These are phyloP conservation scores for Fregata magnificens DNA, from an alignment of 2,113 vertebrate genomes.

Conservation along the genomic window DNA sequence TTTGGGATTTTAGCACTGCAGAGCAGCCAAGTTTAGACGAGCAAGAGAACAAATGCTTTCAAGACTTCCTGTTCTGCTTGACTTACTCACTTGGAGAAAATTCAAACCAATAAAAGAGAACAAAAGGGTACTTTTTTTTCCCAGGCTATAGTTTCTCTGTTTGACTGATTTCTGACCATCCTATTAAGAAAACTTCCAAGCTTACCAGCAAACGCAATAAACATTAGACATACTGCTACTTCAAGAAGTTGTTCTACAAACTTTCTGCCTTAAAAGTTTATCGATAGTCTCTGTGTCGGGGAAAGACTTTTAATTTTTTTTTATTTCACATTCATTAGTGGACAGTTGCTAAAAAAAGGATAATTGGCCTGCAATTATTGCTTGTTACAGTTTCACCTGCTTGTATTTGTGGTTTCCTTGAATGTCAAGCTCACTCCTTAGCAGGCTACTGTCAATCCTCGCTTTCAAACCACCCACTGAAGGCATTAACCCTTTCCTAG, in stretches of 20 bases:
- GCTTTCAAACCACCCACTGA: neutral
- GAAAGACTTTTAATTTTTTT: neutral
- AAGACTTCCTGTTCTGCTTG: conserved; percentile 53
- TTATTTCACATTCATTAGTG: neutral
- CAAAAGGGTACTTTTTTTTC: conserved; percentile 8
- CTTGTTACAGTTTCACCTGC: neutral
- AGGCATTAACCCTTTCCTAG: neutral
- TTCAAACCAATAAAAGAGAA: conserved; percentile 45
- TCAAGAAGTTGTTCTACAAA: neutral
- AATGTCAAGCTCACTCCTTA: neutral
- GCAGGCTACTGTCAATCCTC: neutral
- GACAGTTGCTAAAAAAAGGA: neutral
- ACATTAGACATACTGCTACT: neutral
- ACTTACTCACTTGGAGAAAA: conserved; percentile 52
- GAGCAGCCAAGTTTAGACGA: neutral
- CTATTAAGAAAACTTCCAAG: neutral
- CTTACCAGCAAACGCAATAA: neutral
- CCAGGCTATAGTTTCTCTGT: conserved; percentile 24
- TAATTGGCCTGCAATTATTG: neutral
- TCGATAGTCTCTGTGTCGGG: neutral
- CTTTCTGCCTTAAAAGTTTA: neutral
- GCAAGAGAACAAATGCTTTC: conserved; percentile 43
- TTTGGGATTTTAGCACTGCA: conserved; percentile 28
- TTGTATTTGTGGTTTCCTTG: neutral
- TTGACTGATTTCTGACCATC: conserved; percentile 18